phyloP scores from a whole-genome alignment of 2,113 vertebrate genomes.

The Pagrus major region DNA sequence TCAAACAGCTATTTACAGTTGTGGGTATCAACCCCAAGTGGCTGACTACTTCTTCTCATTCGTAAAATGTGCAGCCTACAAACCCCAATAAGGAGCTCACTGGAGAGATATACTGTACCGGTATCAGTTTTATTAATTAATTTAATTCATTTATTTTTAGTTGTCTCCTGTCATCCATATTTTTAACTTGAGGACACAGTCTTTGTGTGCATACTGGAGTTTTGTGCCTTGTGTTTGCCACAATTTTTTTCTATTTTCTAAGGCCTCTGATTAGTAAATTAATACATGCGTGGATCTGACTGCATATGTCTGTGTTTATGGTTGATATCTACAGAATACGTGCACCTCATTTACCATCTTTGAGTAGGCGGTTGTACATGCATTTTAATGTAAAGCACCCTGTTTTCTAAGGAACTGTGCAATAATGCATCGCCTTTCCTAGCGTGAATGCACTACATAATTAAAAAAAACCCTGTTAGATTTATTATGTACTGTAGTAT shows the following conservation, averaged over 20 bases:
- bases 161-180: not conserved
- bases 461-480: slow-evolving; percentile 9
- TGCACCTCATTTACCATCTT: not conserved
- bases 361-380: not conserved
- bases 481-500: not conserved
- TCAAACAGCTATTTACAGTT: slow-evolving; percentile 37
- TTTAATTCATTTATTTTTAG: not conserved
- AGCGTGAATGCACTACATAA: not conserved
- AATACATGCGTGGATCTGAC: not conserved
- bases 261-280: not conserved
- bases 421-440: not conserved
- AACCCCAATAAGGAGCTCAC: slow-evolving; percentile 38
- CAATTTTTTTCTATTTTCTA: not conserved
- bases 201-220: not conserved
- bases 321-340: not conserved
- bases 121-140: not conserved
- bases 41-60: slow-evolving; percentile 38
- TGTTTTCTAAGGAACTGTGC: not conserved
- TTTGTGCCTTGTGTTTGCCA: not conserved
- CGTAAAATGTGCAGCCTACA: slow-evolving; percentile 50
- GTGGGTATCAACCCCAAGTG: slow-evolving; percentile 15
- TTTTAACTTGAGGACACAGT: not conserved
- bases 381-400: not conserved
- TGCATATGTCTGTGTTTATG: not conserved
- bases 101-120: not conserved